A percentile compares a stretch with the other conserved stretches of the same genome.
Conservation (phyloP, 1,140 invertebrate species). For the Heterodera schachtii region DNA sequence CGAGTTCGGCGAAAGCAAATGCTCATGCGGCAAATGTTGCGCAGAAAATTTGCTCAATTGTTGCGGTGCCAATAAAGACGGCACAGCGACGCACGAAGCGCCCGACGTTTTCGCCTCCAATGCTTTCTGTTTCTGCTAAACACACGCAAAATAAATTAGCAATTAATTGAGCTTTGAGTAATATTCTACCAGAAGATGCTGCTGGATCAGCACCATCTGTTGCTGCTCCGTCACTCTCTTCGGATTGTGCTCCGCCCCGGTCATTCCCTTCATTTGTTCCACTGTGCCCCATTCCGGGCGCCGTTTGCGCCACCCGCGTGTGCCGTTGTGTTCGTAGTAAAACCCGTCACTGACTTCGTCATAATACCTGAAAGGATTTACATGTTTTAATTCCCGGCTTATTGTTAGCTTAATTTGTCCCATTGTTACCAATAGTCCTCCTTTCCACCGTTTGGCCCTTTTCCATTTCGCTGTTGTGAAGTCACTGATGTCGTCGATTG, state of each 20-base stretch:
- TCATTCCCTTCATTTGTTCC: slow-evolving; percentile 8
- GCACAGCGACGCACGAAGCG: slow-evolving; percentile 15
- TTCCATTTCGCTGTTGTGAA: slow-evolving; percentile 10
- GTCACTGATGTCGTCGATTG: slow-evolving; percentile 11
- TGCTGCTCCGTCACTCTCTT: slow-evolving; percentile 18
- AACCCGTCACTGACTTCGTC: slow-evolving; percentile 56
- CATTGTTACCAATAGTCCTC: slow-evolving; percentile 38
- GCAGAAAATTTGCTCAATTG: slow-evolving; percentile 44
- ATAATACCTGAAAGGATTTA: slow-evolving; percentile 32
- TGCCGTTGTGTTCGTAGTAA: slow-evolving; percentile 63
- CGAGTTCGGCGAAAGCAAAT: slow-evolving; percentile 20
- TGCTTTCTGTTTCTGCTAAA: slow-evolving; percentile 7
- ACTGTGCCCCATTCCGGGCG: slow-evolving; percentile 37
- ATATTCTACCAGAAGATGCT: background rate
- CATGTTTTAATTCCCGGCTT: no score
- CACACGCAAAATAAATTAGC: slow-evolving; percentile 2
- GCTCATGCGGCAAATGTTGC: slow-evolving; percentile 26
- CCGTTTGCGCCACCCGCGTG: slow-evolving; percentile 61
- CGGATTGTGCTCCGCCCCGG: background rate
- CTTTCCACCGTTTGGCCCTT: slow-evolving; percentile 19
- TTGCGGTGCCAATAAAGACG: slow-evolving; percentile 18
- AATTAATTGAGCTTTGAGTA: background rate
- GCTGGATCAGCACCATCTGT: slow-evolving; percentile 7
- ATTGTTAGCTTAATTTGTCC: no score
- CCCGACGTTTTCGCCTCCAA: background rate